phyloP scores from a whole-genome alignment of 53 echinoderm and acorn worm genomes.

The Paracentrotus lividus region DNA sequence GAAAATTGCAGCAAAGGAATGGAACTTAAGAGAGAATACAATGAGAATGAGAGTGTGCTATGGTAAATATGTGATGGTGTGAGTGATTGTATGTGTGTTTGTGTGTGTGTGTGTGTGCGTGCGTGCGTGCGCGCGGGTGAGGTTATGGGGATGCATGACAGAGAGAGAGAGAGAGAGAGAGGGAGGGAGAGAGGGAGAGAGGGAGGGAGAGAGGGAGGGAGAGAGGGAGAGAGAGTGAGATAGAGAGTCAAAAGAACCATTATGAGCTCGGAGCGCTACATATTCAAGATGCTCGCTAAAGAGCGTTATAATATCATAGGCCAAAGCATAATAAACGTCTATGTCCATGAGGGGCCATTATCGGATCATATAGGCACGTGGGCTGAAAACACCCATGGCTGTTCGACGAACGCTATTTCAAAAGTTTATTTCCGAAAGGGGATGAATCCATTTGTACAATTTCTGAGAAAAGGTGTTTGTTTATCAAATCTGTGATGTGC shows the following conservation, averaged over 20 bases:
- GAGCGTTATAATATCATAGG: neutral
- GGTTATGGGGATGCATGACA: neutral
- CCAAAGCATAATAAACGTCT: neutral
- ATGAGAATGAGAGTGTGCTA: too few species aligned
- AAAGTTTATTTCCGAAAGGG: too few species aligned
- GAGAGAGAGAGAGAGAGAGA: neutral
- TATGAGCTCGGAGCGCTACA: neutral
- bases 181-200: neutral
- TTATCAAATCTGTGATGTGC: too few species aligned
- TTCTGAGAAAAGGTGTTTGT: too few species aligned
- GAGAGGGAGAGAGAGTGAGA: neutral
- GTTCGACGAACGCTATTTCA: neutral
- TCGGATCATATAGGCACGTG: neutral
- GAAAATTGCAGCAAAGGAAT: too few species aligned
- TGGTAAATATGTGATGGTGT: too few species aligned
- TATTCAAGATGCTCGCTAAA: neutral
- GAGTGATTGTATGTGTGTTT: too few species aligned
- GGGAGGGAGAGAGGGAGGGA: neutral
- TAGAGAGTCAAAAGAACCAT: neutral
- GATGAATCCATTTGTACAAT: too few species aligned
- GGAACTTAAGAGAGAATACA: too few species aligned
- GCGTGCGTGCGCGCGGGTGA: neutral
- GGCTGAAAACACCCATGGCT: neutral
- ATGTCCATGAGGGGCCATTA: slow-evolving; percentile 36
- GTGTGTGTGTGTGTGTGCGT: too few species aligned